These are phyloP conservation scores for Apis cerana DNA, from an alignment of 1,140 invertebrate species.

Conservation along the genomic window DNA sequence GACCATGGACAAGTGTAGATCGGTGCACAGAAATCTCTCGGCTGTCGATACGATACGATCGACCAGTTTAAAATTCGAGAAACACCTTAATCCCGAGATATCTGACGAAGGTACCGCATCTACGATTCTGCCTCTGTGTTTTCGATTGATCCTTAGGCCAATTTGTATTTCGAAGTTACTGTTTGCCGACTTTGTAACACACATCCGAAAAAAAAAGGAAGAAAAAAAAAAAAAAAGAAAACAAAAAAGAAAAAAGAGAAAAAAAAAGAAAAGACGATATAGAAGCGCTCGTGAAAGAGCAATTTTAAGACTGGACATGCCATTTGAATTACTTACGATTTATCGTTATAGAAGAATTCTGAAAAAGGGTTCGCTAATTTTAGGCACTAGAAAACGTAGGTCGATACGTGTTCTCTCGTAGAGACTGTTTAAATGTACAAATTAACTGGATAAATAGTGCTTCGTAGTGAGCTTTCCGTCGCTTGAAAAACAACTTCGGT, in stretches of 20 bases:
- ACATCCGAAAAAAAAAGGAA: constrained; percentile 2
- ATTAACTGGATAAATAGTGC: constrained; percentile 59
- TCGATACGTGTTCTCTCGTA: constrained; percentile 68
- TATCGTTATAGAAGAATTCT: constrained; percentile 56
- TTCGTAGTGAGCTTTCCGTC: constrained; percentile 25
- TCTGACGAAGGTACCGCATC: constrained; percentile 7
- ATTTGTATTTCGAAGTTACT: constrained; percentile 35
- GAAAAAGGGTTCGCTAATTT: constrained; percentile 53
- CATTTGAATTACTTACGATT: constrained; percentile 54
- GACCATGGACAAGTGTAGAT: constrained; percentile 51
- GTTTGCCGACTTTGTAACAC: constrained; percentile 30
- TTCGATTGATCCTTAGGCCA: constrained; percentile 48
- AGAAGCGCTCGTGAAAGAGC: constrained; percentile 41
- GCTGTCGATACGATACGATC: too few relatives aligned
- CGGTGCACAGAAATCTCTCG: constrained; percentile 36
- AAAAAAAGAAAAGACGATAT: constrained; percentile 44
- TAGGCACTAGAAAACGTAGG: constrained; percentile 65
- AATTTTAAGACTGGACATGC: constrained; percentile 62
- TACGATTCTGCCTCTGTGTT: constrained; percentile 67
- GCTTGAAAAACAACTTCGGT: not conserved
- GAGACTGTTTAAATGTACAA: constrained; percentile 70
- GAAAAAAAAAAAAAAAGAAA: not conserved
- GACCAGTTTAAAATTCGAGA: not conserved
- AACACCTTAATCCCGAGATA: not conserved
- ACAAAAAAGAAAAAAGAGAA: constrained; percentile 1